Conservation (phyloP, 2,113 vertebrate species). For the Catharus minimus region DNA sequence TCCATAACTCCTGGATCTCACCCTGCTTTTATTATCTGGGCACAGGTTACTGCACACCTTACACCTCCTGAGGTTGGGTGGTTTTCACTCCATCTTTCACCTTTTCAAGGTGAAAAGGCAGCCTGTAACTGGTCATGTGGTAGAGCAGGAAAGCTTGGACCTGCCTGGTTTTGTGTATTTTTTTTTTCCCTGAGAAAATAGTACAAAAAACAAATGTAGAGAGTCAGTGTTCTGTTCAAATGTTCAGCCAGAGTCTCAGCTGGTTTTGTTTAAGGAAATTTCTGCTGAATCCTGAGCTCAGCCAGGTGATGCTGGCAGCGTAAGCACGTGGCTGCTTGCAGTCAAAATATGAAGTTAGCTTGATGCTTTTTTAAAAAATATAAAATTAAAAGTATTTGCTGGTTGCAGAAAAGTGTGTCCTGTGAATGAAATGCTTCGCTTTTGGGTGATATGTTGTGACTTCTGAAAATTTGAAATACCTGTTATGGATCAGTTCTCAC, state of each 20-base stretch:
- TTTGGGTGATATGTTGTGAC: constrained; percentile 78
- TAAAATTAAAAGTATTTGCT: constrained; percentile 33
- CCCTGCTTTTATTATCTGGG: background rate
- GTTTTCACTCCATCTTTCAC: background rate
- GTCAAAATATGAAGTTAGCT: constrained; percentile 34
- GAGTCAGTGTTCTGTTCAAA: background rate
- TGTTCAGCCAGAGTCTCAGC: background rate
- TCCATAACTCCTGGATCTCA: background rate
- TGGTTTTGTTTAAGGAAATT: constrained; percentile 28
- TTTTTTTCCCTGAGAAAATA: background rate
- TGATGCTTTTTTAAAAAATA: background rate
- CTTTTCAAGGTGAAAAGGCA: background rate
- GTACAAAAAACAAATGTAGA: background rate
- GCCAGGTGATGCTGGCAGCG: background rate
- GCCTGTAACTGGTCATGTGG: background rate
- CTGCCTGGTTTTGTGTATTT: background rate
- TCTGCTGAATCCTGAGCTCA: background rate
- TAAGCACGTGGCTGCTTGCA: background rate
- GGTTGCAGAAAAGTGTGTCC: constrained; percentile 69
- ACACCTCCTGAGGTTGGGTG: background rate
- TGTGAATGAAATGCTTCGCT: constrained; percentile 70
- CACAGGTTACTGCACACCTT: background rate
- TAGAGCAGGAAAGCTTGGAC: background rate
- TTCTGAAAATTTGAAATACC: constrained; percentile 79
- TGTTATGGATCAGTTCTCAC: constrained; percentile 72